Percentiles rank a stretch among this genome's conserved stretches.
Evolutionary conservation across 2,113 vertebrate genomes (phyloP).

Genomic region (Muntiacus reevesi): DNA sequence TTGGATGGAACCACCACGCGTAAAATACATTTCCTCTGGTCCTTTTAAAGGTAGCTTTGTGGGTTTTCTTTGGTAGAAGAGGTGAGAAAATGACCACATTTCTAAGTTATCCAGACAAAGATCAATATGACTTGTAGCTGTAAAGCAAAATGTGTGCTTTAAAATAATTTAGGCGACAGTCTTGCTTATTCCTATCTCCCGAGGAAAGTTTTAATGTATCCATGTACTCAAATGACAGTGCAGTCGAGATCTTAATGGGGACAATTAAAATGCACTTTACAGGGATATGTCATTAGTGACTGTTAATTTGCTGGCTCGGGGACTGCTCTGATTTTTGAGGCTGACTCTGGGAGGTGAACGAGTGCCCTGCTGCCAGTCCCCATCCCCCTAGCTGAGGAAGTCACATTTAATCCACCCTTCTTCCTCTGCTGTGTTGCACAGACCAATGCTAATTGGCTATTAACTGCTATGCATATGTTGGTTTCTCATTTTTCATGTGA

Average conservation of each 20-base stretch:
- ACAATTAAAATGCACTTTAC: conserved; percentile 12
- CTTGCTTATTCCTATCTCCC: background rate
- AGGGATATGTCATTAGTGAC: background rate
- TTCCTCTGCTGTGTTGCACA: background rate
- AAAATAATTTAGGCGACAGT: background rate
- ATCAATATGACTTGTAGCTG: background rate
- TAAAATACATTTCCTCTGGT: background rate
- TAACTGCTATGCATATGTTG: background rate
- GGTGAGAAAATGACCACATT: background rate
- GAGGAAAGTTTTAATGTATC: conserved; percentile 4
- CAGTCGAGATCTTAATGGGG: conserved; percentile 10
- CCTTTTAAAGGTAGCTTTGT: background rate
- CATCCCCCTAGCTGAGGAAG: background rate
- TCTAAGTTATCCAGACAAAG: background rate
- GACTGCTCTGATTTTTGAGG: background rate
- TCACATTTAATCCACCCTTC: background rate
- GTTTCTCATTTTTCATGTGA: background rate
- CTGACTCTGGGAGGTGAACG: background rate
- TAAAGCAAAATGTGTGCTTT: background rate
- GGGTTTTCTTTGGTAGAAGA: background rate
- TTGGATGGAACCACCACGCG: background rate
- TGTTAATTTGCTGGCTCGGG: background rate
- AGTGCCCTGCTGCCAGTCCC: background rate
- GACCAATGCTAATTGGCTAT: background rate
- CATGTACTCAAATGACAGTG: conserved; percentile 8